Conservation (phyloP, 1,140 invertebrate genomes). For the Cyclargus thomasi region DNA sequence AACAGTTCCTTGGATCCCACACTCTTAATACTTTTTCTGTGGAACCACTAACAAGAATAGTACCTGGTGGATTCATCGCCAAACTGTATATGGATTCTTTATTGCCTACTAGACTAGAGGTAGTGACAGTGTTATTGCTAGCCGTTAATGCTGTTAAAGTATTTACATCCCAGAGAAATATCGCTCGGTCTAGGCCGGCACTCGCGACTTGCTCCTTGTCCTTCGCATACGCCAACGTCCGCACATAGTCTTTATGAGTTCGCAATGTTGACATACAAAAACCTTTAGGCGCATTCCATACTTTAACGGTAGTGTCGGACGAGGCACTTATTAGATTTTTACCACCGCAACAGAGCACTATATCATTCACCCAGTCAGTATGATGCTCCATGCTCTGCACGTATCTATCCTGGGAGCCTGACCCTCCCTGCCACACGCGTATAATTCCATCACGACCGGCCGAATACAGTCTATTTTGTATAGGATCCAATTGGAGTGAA, state of each 20-base stretch:
- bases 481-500: conserved; percentile 94
- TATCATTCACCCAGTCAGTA: conserved; percentile 99
- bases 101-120: conserved; percentile 96
- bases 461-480: conserved; percentile 92
- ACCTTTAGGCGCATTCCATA: conserved; percentile 99
- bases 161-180: conserved; percentile 89
- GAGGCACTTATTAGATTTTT: conserved; percentile 98
- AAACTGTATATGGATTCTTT: conserved; percentile 99
- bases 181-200: conserved; percentile 96
- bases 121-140: conserved; percentile 99
- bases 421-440: conserved; percentile 92
- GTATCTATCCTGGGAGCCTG: conserved; percentile 83
- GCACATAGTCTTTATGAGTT: conserved; percentile 99
- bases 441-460: conserved; percentile 99
- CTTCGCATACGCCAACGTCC: conserved; percentile 98
- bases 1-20: conserved; percentile 97
- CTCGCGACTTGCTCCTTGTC: conserved; percentile 97
- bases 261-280: conserved; percentile 98
- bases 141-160: conserved; percentile 96
- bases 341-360: conserved; percentile 96
- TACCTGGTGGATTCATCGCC: conserved; percentile 98
- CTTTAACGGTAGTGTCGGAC: conserved; percentile 99
- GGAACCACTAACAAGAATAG: conserved; percentile 96
- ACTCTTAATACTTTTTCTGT: conserved; percentile 97
- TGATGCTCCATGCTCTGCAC: conserved; percentile 98